phyloP scores from a whole-genome alignment of 2,888 invertebrate species.

The Heliconius charithonia region DNA sequence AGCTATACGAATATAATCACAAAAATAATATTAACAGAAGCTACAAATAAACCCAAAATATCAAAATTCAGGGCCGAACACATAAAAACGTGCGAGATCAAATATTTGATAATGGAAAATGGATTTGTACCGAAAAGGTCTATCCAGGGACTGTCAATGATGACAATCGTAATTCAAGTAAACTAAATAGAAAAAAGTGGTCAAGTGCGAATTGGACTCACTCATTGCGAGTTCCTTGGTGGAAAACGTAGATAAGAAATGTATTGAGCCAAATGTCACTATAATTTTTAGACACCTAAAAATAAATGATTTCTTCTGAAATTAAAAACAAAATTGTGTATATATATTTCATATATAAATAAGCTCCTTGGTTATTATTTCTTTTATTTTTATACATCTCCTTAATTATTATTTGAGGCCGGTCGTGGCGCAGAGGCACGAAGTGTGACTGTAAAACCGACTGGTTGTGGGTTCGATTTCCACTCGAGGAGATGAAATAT shows the following conservation, averaged over 20 bases:
- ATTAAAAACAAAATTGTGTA: too few species aligned
- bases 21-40: neutral
- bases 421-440: too few species aligned
- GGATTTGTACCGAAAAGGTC: constrained; percentile 34
- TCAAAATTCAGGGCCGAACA: neutral
- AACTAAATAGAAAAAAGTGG: constrained; percentile 49
- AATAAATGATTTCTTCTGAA: neutral
- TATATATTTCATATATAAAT: too few species aligned
- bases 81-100: constrained; percentile 5
- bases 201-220: neutral
- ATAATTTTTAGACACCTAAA: neutral
- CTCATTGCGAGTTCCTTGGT: neutral
- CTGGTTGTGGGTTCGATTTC: too few species aligned
- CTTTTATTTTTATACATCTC: too few species aligned
- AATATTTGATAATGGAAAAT: constrained; percentile 22
- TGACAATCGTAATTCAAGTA: constrained; percentile 48
- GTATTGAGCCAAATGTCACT: neutral
- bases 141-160: constrained; percentile 50
- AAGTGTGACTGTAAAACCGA: too few species aligned
- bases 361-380: too few species aligned
- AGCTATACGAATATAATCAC: neutral
- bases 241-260: neutral
- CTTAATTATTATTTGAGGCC: too few species aligned
- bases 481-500: too few species aligned
- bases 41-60: constrained; percentile 4